Base-by-base conservation (phyloP, 2,797 vertebrate species). In the Sardinella longiceps region DNA sequence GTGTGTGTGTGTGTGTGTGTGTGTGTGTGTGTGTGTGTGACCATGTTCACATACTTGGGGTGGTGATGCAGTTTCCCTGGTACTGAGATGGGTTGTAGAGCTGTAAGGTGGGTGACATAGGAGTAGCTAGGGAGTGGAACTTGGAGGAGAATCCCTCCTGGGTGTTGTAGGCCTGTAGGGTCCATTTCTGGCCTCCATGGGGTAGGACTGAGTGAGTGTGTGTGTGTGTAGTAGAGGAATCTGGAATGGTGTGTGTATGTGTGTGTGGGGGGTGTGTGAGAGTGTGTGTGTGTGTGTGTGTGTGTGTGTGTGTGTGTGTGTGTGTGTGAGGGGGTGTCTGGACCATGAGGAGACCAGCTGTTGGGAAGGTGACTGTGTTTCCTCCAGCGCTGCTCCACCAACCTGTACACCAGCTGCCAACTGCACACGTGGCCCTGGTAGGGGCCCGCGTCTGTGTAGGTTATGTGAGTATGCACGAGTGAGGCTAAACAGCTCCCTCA, bases 371-470 rank as follows among this genome's bases (percentile, higher is more conserved):
- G 5, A 43, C 15, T 77, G 70, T 7, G 37, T 77, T 43, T 77
- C 70, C 70, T 77, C 70, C 33, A 33, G 33, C 33, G 5, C 70
- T 33, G 9, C 14, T 23, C 37, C 37, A 12, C 70, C 70, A 77
- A 77, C 70, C 70, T 77, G 70, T 43, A 33, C 70, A 77, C 70
- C 70, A 77, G 70, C 70, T 77, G 70, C 70, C 70, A 43, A 39
- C 37, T 77, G 70, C 70, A 37, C 70, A 77, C 37, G 70, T 43
- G 70, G 70, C 70, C 66, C 14, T 5, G 18, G 30, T 5, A 74
- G 66, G 30, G 30, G 39, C 30, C 56, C n/a, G 6, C n/a, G 56
- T 60, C 56, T 25, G 23, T 60, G 9, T 56, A 60, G 56, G 56
- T 25, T 60, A n/a, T 60, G 56, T 60, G 23, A 60, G 25, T 60